Evolutionary conservation across 1,140 invertebrate species (phyloP).

Genomic region (Plutomurus gul): DNA sequence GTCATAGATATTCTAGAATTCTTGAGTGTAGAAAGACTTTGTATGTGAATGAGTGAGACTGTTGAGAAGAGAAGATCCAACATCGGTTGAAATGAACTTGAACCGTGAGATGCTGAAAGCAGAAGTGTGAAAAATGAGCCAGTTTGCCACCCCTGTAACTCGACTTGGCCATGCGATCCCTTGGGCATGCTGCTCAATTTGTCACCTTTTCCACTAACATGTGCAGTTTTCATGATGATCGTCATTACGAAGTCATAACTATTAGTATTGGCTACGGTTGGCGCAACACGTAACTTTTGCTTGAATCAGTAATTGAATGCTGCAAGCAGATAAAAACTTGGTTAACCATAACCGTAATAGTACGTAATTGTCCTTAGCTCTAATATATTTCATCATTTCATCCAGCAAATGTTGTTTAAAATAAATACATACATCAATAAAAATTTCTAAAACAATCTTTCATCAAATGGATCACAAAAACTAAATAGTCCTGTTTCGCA

Average conservation of each 20-base stretch:
- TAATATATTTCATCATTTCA: too few relatives aligned
- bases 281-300: too few relatives aligned
- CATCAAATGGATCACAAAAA: too few relatives aligned
- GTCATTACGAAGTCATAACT: not conserved
- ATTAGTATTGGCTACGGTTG: not conserved
- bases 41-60: conserved; percentile 4
- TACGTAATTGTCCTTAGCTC: too few relatives aligned
- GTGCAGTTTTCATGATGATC: not conserved
- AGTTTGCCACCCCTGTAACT: conserved; percentile 40
- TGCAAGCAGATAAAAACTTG: too few relatives aligned
- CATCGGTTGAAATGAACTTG: conserved; percentile 31
- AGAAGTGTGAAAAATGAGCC: conserved; percentile 43
- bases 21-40: not conserved
- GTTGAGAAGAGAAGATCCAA: conserved; percentile 13
- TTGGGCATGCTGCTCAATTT: conserved; percentile 46
- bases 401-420: too few relatives aligned
- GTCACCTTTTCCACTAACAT: conserved; percentile 42
- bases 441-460: too few relatives aligned
- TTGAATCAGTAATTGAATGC: too few relatives aligned
- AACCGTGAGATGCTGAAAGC: conserved; percentile 32
- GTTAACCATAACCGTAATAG: too few relatives aligned
- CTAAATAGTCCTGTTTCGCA: too few relatives aligned
- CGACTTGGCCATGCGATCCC: conserved; percentile 41
- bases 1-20: not conserved
- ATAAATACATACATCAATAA: too few relatives aligned